Conservation (phyloP, 1,140 invertebrate species). For the Tetragnatha versicolor region DNA sequence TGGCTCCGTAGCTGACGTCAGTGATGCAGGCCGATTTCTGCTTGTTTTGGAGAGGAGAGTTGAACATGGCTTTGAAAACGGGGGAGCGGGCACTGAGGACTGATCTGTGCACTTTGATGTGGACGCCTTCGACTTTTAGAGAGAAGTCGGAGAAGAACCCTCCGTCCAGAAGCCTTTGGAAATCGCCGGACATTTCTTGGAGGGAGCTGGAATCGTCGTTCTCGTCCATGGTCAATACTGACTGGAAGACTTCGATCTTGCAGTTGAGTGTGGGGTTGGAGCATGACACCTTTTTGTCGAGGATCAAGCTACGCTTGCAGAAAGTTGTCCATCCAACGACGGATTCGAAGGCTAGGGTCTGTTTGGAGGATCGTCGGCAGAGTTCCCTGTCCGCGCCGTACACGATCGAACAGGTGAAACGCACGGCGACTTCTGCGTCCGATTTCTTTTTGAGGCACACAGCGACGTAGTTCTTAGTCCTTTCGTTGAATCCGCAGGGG, state of each 20-base stretch:
- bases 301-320: neutral
- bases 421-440: neutral
- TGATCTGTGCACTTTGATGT: neutral
- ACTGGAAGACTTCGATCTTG: neutral
- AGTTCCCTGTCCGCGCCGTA: neutral
- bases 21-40: neutral
- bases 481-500: conserved; percentile 4
- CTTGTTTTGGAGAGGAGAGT: neutral
- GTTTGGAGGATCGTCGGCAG: neutral
- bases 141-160: neutral
- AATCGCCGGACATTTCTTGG: neutral
- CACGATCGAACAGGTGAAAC: neutral
- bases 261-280: neutral
- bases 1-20: neutral
- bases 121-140: neutral
- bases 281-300: neutral
- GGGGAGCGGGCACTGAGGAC: conserved; percentile 1
- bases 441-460: neutral
- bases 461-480: neutral
- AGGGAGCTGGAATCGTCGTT: neutral
- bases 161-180: neutral
- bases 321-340: neutral
- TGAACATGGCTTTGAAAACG: conserved; percentile 9
- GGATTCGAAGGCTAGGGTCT: neutral
- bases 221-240: neutral